Evolutionary conservation across 2,113 vertebrate species (phyloP), one percentile per base, ranked within the genome.

Genomic region (Cavia aperea): DNA sequence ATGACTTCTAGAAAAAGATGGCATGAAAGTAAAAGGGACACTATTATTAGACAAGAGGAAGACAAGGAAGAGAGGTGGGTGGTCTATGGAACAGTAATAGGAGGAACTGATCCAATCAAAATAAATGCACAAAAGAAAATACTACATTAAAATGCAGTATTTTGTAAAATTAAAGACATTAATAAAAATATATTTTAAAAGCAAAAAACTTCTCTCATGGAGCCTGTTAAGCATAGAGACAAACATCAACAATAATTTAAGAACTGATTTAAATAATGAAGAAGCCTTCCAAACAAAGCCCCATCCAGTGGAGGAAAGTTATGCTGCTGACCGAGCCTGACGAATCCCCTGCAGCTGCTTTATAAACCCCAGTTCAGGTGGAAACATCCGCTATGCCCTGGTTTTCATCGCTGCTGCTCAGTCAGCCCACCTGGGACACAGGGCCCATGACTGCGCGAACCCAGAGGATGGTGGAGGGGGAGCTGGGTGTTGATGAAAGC

Each of bases 211-310:
- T 14, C 63, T 73, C 16, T 88, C 31, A 12, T 36, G 49, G 7
- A 82, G 9, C 4, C 46, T 78, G 90, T 83, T 65, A 94, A 89
- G 68, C 60, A 49, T 24, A 83, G 51, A 89, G 88, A 86, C 39
- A 81, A 58, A 56, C 46, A 56, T 9, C n/a, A 94, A 39, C 13
- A 46, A 56, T 65, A 86, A 73, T 12, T 73, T 81, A 26, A 46
- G 86, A 78, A 46, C 72, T 83, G 7, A 63, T 56, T 58, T 78
- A 92, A 86, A 43, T 81, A 77, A 92, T 14, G 63, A 83, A 54
- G 66, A 90, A 31, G 54, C 1, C 78, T 91, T 91, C 46, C 60
- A 92, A 82, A 92, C 60, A 75, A 88, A 87, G 84, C 36, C 84
- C 21, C 78, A 4, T 46, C 24, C 51, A 16, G 4, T 18, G 29